phyloP scores from a whole-genome alignment of 2,888 invertebrate genomes.

The Hanleya hanleyi region DNA sequence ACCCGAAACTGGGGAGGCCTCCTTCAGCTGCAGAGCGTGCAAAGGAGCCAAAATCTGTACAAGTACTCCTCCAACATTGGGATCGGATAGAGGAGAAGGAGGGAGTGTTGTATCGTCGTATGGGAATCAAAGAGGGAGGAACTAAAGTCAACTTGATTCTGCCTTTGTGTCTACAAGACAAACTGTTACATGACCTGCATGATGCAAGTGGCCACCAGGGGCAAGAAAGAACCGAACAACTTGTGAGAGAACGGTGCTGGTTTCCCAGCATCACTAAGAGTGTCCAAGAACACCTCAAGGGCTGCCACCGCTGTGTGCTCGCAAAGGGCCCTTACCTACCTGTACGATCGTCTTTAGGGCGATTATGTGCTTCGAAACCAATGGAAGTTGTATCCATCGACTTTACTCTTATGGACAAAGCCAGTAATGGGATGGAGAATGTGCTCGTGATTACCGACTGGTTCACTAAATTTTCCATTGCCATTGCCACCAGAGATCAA shows the following conservation, averaged over 20 bases:
- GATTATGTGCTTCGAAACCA: neutral
- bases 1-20: no score
- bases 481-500: slow-evolving; percentile 18
- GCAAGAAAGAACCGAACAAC: neutral
- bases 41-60: neutral
- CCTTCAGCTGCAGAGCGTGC: no score
- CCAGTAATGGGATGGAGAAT: slow-evolving; percentile 2
- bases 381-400: neutral
- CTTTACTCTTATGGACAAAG: neutral
- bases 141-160: no score
- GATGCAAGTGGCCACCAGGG: slow-evolving; percentile 13
- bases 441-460: neutral
- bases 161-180: no score
- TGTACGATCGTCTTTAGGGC: neutral
- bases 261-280: neutral
- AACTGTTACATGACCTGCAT: neutral
- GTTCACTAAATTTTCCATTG: slow-evolving; percentile 2
- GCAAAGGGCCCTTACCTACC: neutral
- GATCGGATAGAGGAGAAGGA: neutral
- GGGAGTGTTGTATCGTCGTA: slow-evolving; percentile 3
- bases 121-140: no score
- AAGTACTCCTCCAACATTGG: neutral
- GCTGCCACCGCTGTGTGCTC: neutral
- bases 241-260: slow-evolving; percentile 6
- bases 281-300: neutral